Conservation (phyloP, 2,888 invertebrate species). For the Parnassius orleans region DNA sequence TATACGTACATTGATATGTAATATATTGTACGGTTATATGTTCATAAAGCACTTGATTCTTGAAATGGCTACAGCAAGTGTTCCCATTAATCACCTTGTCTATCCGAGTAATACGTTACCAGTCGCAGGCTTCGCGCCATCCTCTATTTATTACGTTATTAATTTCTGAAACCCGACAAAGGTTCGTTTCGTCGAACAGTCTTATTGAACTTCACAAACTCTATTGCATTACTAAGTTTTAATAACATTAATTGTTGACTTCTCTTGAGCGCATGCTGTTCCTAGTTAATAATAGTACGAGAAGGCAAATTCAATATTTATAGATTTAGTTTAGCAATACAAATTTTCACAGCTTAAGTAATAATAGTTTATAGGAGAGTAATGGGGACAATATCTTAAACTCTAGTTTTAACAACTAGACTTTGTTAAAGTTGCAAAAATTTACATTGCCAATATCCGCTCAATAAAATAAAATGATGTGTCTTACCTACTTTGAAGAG, state of each 20-base stretch:
- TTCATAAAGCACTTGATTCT: slow-evolving; percentile 37
- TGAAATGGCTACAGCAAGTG: slow-evolving; percentile 49
- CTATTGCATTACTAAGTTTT: slow-evolving; percentile 68
- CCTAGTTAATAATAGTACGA: slow-evolving; percentile 56
- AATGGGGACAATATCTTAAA: slow-evolving; percentile 38
- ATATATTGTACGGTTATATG: not conserved
- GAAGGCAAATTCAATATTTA: slow-evolving; percentile 35
- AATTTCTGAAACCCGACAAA: slow-evolving; percentile 68
- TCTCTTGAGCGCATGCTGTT: slow-evolving; percentile 64
- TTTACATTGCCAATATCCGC: too few species aligned
- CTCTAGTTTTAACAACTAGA: slow-evolving; percentile 9
- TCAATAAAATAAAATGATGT: too few species aligned
- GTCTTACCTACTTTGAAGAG: too few species aligned
- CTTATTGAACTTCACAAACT: slow-evolving; percentile 56
- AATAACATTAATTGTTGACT: slow-evolving; percentile 74
- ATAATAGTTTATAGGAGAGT: slow-evolving; percentile 48
- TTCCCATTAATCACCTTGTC: slow-evolving; percentile 75
- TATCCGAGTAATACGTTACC: slow-evolving; percentile 71
- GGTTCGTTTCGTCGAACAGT: slow-evolving; percentile 53
- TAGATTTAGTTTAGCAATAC: slow-evolving; percentile 48
- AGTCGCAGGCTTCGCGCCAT: slow-evolving; percentile 66
- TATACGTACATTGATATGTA: not conserved
- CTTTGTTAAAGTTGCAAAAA: not conserved
- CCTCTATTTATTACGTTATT: slow-evolving; percentile 75
- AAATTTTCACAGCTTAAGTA: slow-evolving; percentile 27